Conservation (phyloP, 2,113 vertebrate species). For the human (Homo sapiens) region GRCh38 chr22:43892501-43893000, state of each 20-base stretch:
- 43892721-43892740: fast-evolving
- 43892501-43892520: no score
- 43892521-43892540: not conserved
- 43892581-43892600: no score
- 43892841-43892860: no score
- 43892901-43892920: no score
- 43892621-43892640: not conserved
- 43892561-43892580: not conserved
- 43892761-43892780: not conserved
- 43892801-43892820: fast-evolving
- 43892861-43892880: no score
- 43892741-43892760: fast-evolving
- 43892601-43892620: not conserved
- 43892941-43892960: no score
- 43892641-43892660: not conserved
- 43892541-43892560: fast-evolving
- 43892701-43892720: no score
- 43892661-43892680: fast-evolving
- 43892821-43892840: not conserved
- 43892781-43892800: fast-evolving
- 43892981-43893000: no score
- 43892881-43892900: no score
- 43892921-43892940: no score
- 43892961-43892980: no score
- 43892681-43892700: not conserved